Evolutionary conservation across 2,797 vertebrate genomes (phyloP), one percentile per base, ranked within the genome.

Genomic region (Clarias laeviceps): DNA sequence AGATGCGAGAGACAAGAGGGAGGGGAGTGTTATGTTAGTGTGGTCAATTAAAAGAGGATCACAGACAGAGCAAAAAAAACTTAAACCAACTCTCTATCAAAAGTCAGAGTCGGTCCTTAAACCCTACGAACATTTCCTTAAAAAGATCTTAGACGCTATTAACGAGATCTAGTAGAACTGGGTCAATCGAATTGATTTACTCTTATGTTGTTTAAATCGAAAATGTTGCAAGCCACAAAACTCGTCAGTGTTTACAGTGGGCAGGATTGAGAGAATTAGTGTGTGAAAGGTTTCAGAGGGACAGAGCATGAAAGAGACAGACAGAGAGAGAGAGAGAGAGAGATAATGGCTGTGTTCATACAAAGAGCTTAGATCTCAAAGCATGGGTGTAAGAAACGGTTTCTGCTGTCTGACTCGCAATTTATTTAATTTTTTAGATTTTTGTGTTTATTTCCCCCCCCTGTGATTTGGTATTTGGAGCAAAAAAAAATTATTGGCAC

Each of bases 1-100:
- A 45, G 80, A 83, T 87, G 84, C 82, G 73, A 72, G 56, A 86
- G 59, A 85, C 86, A 82, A 40, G 82, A 65, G 82, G 85, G 24
- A 74, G 80, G 83, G 84, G 76, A 87, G 80, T 70, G 82, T 88
- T 64, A 74, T 70, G 79, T 88, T 81, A 74, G 82, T 86, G 88
- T 84, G 88, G 74, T 32, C 18, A 45, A 82, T 50, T 50, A 83
- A 81, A 70, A 57, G 65, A 87, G 65, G 85, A 86, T 90, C 82
- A 77, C 88, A 84, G 85, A 85, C 77, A 24, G 90, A 14, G 81
- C 89, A 27, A 79, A 87, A 45, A 40, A 45, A 86, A 54, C 68
- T 27, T 54, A 73, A 78, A 27, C 64, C 79, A 69, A 78, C 79
- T 81, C 86, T 82, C 82, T n/a, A 62, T 50, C 66, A 40, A 84